Base-by-base conservation (phyloP, 2,888 invertebrate species). In the Crepidodera aurea region DNA sequence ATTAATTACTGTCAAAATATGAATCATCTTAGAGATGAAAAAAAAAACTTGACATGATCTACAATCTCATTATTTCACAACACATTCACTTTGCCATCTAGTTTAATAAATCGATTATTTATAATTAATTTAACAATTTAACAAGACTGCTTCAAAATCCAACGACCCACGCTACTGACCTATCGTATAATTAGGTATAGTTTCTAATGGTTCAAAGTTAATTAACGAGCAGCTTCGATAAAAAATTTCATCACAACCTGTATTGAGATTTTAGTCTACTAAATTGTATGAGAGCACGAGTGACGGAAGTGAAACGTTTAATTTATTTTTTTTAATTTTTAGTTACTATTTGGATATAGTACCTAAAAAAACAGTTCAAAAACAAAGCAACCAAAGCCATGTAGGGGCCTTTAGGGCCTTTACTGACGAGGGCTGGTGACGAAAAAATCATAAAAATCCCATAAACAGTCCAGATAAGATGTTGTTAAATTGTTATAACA, bases 121-220 rank as follows among this genome's bases (percentile, higher is more conserved):
- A 16, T 56, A 56, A 56, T 56, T 46, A 56, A 56, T 53, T 18
- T n/a, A 25, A 16, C 10, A 22, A 37, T 18, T 42, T 18, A 34
- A 46, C 46, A 39, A 46, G 34, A 22, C 15, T 19, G 44, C 46
- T 46, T 37, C 19, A 8, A 22, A 46, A 37, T 1, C n/a, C 15
- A 22, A 25, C 56, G 18, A 13, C 56, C 56, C 46, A 56, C 56
- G 56, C 46, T 46, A 34, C 56, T 46, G 46, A 22, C 10, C 15
- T 56, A 56, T 13, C 46, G 29, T 34, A 22, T 56, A 56, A 56
- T 56, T 56, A 56, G 6, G 22, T 29, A 39, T 57, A 55, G 46
- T 62, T 59, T 62, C 51, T 65, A 65, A 62, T 60, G 29, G 53
- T 19, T 53, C 15, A n/a, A 27, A 44, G 39, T 27, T 22, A 42